A percentile compares a stretch with the other conserved stretches of the same genome.
Conservation (phyloP, 2,888 invertebrate genomes). For the Lasiommata megera region DNA sequence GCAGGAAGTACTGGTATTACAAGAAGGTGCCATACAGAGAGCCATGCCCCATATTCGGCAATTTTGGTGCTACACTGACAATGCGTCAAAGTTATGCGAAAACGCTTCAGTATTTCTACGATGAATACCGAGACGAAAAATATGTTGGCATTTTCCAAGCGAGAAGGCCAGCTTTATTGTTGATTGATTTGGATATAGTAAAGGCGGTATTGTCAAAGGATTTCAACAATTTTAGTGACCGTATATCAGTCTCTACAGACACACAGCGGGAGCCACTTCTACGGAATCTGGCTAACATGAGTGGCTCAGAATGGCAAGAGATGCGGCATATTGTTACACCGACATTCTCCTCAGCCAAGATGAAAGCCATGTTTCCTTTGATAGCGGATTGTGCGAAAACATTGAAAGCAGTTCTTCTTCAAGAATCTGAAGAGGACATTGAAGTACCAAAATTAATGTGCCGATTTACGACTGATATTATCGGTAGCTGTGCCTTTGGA, state of each 20-base stretch:
- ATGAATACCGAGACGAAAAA: conserved; percentile 55
- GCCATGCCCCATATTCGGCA: conserved; percentile 75
- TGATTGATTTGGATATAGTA: conserved; percentile 64
- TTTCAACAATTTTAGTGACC: conserved; percentile 64
- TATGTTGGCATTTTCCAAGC: conserved; percentile 74
- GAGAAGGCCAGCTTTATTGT: conserved; percentile 65
- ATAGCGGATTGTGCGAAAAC: conserved; percentile 64
- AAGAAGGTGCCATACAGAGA: conserved; percentile 70
- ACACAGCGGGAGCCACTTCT: conserved; percentile 69
- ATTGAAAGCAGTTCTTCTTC: conserved; percentile 49
- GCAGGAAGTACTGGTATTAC: conserved; percentile 67
- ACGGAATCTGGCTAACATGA: conserved; percentile 71
- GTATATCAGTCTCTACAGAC: conserved; percentile 65
- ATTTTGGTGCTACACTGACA: conserved; percentile 68
- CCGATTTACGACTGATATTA: conserved; percentile 71
- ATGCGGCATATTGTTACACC: conserved; percentile 73
- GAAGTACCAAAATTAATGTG: conserved; percentile 64
- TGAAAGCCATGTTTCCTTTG: conserved; percentile 76
- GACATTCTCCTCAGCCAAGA: conserved; percentile 74
- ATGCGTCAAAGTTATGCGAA: conserved; percentile 66
- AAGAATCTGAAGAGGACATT: conserved; percentile 50
- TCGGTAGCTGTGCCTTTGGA: conserved; percentile 74
- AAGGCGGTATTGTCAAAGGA: conserved; percentile 63
- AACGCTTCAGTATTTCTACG: conserved; percentile 65
- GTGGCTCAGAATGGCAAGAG: conserved; percentile 71